phyloP scores from a whole-genome alignment of 2,888 invertebrate species.

The Volucella zonaria region DNA sequence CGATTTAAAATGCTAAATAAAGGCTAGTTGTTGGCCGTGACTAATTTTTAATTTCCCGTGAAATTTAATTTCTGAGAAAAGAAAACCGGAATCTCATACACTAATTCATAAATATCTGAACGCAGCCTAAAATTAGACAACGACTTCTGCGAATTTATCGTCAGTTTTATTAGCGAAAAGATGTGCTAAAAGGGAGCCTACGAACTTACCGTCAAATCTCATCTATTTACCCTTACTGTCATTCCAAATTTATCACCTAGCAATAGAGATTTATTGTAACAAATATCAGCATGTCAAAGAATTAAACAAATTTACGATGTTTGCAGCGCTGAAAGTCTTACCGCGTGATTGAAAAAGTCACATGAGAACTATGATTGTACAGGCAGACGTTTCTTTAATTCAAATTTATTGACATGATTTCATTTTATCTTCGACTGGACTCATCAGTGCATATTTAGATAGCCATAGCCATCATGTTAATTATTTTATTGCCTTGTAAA shows the following conservation, averaged over 20 bases:
- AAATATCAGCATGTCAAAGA: background rate
- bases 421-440: conserved; percentile 6
- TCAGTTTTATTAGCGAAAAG: no score
- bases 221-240: no score
- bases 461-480: background rate
- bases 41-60: no score
- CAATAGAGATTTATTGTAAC: background rate
- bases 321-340: conserved; percentile 16
- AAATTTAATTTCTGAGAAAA: no score
- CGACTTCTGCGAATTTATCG: no score
- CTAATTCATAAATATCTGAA: no score
- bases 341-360: conserved; percentile 57
- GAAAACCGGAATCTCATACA: no score
- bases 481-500: background rate
- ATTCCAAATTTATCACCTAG: background rate
- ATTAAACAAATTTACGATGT: conserved; percentile 1
- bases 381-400: conserved; percentile 47
- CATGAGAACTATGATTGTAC: conserved; percentile 40
- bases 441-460: background rate
- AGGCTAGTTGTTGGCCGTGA: no score
- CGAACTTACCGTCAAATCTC: no score
- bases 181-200: no score
- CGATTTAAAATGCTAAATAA: no score
- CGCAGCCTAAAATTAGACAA: no score
- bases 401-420: conserved; percentile 23